Percentiles rank a stretch among this genome's conserved stretches.
phyloP scores from a whole-genome alignment of 2,113 vertebrate species.

The Atlantisia rogersi region DNA sequence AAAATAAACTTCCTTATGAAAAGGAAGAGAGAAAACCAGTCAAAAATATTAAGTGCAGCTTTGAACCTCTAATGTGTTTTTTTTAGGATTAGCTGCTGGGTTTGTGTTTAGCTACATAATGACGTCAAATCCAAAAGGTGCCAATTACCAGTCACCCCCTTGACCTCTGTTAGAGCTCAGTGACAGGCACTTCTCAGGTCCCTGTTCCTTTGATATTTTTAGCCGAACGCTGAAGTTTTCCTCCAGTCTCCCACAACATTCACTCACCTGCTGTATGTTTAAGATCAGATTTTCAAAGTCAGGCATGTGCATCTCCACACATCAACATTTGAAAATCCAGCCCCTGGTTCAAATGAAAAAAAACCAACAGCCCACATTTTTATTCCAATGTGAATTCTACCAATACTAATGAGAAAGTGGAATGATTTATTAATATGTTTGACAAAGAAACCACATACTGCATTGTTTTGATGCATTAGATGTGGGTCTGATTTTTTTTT shows the following conservation, averaged over 20 bases:
- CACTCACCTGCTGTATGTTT: background rate
- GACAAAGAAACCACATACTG: conserved; percentile 34
- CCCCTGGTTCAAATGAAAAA: background rate
- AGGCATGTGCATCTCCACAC: background rate
- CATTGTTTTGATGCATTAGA: conserved; percentile 19
- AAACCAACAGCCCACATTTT: background rate
- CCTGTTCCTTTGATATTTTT: background rate
- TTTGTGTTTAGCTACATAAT: background rate
- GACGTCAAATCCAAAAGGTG: background rate
- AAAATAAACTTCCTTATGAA: background rate
- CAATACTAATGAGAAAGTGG: background rate
- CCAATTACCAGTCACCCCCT: background rate
- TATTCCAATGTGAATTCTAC: conserved; percentile 2
- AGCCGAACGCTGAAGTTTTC: background rate
- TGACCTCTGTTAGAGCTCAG: background rate
- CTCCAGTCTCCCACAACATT: background rate
- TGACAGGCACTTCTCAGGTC: background rate
- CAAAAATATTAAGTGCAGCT: background rate
- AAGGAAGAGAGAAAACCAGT: background rate
- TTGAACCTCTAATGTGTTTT: background rate
- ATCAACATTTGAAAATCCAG: background rate
- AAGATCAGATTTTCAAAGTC: background rate
- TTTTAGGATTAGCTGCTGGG: background rate
- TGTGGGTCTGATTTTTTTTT: background rate
- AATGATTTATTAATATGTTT: conserved; percentile 49